These are phyloP conservation scores for Zaprionus ornatus DNA, from an alignment of 1,140 invertebrate genomes.

Conservation along the genomic window DNA sequence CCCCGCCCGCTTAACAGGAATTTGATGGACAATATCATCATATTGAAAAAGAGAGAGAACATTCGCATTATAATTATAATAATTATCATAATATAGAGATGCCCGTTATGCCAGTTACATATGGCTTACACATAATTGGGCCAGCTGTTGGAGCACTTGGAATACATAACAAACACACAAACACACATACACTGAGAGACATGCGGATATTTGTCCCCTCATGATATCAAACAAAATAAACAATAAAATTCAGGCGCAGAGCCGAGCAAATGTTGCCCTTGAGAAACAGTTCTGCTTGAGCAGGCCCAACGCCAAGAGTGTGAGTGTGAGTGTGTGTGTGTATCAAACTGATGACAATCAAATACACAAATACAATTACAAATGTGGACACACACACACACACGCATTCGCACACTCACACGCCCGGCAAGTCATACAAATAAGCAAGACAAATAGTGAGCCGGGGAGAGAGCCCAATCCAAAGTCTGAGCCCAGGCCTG, in stretches of 20 bases:
- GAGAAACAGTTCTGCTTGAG: slow-evolving; percentile 55
- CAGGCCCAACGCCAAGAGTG: slow-evolving; percentile 27
- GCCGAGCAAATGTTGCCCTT: slow-evolving; percentile 71
- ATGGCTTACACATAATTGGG: slow-evolving; percentile 55
- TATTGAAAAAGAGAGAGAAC: slow-evolving; percentile 24
- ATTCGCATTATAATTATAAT: slow-evolving; percentile 40
- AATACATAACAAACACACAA: slow-evolving; percentile 45
- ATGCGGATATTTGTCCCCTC: slow-evolving; percentile 34
- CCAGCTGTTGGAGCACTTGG: slow-evolving; percentile 66
- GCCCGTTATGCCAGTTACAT: slow-evolving; percentile 50
- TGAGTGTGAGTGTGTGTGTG: slow-evolving; percentile 37
- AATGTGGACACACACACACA: slow-evolving; percentile 58
- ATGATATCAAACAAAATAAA: slow-evolving; percentile 77
- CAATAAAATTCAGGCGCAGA: slow-evolving; percentile 80
- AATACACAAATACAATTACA: slow-evolving; percentile 82
- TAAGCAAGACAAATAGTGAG: slow-evolving; percentile 72
- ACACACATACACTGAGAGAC: slow-evolving; percentile 22
- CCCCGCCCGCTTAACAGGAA: neutral
- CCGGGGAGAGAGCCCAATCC: slow-evolving; percentile 2
- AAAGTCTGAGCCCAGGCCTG: neutral
- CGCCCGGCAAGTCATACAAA: slow-evolving; percentile 67
- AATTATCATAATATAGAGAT: slow-evolving; percentile 53
- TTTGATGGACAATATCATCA: slow-evolving; percentile 21
- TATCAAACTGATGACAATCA: slow-evolving; percentile 79
- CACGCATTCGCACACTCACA: slow-evolving; percentile 12